These are phyloP conservation scores for Nyctalus aviator DNA, from an alignment of 2,797 vertebrate genomes.

Conservation along the genomic window DNA sequence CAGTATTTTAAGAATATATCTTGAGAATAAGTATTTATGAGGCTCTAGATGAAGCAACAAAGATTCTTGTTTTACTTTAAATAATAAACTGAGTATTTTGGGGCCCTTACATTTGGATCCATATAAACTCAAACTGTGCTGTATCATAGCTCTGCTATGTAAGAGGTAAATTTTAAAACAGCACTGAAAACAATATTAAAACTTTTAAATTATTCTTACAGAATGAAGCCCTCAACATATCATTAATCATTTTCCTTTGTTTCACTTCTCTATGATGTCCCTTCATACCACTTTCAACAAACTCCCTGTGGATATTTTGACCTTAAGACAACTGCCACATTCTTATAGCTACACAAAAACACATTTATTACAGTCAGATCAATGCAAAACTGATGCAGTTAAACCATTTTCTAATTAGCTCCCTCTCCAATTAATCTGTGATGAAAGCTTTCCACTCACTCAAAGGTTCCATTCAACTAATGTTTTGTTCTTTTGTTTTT, in stretches of 20 bases:
- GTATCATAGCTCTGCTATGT: background rate
- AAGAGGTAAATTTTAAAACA: constrained; percentile 12
- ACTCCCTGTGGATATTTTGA: constrained; percentile 73
- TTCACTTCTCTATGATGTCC: constrained; percentile 63
- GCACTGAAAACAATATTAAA: constrained; percentile 49
- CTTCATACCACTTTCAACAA: constrained; percentile 66
- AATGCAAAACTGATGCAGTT: constrained; percentile 73
- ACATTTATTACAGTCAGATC: constrained; percentile 73
- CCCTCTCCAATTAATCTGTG: constrained; percentile 62
- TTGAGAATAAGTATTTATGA: constrained; percentile 6
- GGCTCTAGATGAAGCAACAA: background rate
- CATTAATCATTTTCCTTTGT: constrained; percentile 67
- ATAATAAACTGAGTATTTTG: background rate
- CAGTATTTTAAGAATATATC: background rate
- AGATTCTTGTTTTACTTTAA: constrained; percentile 13
- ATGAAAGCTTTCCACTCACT: constrained; percentile 70
- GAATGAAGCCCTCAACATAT: constrained; percentile 51
- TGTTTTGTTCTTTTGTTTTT: constrained; percentile 76
- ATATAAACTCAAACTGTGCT: background rate
- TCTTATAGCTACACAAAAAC: constrained; percentile 68
- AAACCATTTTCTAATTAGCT: constrained; percentile 75
- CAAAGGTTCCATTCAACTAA: constrained; percentile 51
- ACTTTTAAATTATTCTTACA: constrained; percentile 53
- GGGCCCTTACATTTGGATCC: background rate
- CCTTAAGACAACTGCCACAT: constrained; percentile 65